These are phyloP conservation scores for Kuschelorhynchus macadamiae DNA, from an alignment of 2,888 invertebrate species.

Conservation along the genomic window DNA sequence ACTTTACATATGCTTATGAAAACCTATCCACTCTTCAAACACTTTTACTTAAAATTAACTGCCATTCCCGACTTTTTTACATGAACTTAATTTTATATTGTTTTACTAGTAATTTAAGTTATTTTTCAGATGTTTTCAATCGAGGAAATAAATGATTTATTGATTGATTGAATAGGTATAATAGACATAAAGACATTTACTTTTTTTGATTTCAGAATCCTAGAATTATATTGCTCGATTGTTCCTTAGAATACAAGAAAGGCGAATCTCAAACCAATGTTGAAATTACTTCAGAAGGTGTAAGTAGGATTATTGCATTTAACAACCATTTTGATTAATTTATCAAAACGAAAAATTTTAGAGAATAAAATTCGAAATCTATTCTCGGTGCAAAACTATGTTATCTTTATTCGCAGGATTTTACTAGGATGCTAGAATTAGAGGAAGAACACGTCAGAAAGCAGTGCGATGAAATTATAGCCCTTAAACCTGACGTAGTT, in stretches of 20 bases:
- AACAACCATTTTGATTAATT: slow-evolving; percentile 7
- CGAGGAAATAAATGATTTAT: too few species aligned
- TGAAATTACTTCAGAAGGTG: slow-evolving; percentile 89
- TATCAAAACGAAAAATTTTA: slow-evolving; percentile 26
- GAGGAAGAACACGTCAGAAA: slow-evolving; percentile 95
- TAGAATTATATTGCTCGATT: slow-evolving; percentile 93
- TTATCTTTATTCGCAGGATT: slow-evolving; percentile 86
- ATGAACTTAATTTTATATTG: too few species aligned
- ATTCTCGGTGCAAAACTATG: too few species aligned
- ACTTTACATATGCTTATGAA: too few species aligned
- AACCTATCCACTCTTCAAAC: too few species aligned
- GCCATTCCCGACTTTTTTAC: too few species aligned
- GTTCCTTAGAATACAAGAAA: slow-evolving; percentile 98
- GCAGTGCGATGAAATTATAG: slow-evolving; percentile 94
- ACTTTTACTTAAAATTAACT: too few species aligned
- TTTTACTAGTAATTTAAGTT: too few species aligned
- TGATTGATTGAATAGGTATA: too few species aligned
- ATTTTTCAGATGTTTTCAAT: too few species aligned
- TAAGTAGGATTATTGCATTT: slow-evolving; percentile 23
- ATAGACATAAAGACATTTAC: too few species aligned
- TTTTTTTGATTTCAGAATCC: slow-evolving; percentile 93
- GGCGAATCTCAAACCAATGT: slow-evolving; percentile 99
- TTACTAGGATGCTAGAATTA: slow-evolving; percentile 92
- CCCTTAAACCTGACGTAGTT: slow-evolving; percentile 94
- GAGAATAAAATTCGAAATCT: too few species aligned